Percentiles rank a stretch among this genome's conserved stretches.
phyloP scores from a whole-genome alignment of 2,888 invertebrate genomes.

The Metellina segmentata region DNA sequence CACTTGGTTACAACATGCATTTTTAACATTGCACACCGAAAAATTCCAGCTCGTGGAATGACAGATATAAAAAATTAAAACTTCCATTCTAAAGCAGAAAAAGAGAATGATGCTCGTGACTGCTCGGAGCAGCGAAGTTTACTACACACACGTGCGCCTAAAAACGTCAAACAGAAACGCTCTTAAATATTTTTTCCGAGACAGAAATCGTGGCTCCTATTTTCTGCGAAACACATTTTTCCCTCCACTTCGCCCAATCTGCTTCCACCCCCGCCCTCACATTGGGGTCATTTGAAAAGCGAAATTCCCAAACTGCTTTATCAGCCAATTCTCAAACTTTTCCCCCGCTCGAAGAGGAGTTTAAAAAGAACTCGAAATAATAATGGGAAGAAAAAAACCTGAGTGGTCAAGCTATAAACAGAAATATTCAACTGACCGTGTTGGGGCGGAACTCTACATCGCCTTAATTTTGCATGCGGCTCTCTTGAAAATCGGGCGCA shows the following conservation, averaged over 20 bases:
- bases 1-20: too few relatives aligned
- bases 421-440: constrained; percentile 58
- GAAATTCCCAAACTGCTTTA: constrained; percentile 52
- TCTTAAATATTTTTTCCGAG: constrained; percentile 5
- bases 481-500: neutral
- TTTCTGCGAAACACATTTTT: neutral
- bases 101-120: too few relatives aligned
- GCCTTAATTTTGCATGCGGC: neutral
- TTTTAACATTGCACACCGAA: too few relatives aligned
- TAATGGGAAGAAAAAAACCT: neutral
- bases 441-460: neutral
- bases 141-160: neutral
- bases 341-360: neutral
- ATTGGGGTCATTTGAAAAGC: constrained; percentile 9
- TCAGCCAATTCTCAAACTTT: constrained; percentile 39
- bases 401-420: constrained; percentile 50
- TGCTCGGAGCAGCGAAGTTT: too few relatives aligned
- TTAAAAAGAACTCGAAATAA: constrained; percentile 23
- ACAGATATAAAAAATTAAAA: too few relatives aligned
- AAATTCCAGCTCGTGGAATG: too few relatives aligned
- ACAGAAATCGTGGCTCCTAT: constrained; percentile 11
- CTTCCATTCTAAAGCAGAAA: too few relatives aligned
- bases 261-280: neutral
- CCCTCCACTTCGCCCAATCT: neutral
- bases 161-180: neutral